Base-by-base conservation (phyloP, 2,888 invertebrate species). In the Diplolepis rosae region DNA sequence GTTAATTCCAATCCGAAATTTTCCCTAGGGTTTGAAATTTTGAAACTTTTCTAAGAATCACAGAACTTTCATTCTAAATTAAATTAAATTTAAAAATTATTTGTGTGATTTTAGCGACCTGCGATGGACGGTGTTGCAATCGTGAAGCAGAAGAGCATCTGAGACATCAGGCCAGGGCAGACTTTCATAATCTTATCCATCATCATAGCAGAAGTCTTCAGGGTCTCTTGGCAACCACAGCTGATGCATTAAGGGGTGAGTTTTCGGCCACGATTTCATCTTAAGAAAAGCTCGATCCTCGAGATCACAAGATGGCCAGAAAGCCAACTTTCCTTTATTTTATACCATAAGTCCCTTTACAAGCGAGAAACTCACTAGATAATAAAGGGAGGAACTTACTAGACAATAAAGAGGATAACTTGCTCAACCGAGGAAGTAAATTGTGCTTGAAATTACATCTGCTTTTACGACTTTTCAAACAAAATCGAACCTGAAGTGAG, bases 161-260 rank as follows among this genome's bases (percentile, higher is more conserved):
- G 73, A 90, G 91, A 75, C 89, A 90, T 56, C 91, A 92, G 76
- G 91, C 93, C 72, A 91, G 92, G 77, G 90, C 90, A 74, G 92
- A 93, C 82, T 94, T 95, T 82, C 93, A 93, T 83, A 91, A 90
- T 75, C 90, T 94, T 82, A 91, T 94, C 76, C 92, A 93, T 76
- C 92, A 93, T 85, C 93, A 94, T 79, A 93, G 94, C 70, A 91
- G 92, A 83, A 93, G 94, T 79, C 91, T 95, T 72, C 93, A 94
- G 79, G 95, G 95, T 79, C 91, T 95, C 72, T 90, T 96, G 78
- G 92, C 93, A 77, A 92, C 93, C 65, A 95, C 95, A 35, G 92
- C 94, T 79, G 91, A 92, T 82, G 92, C 93, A 72, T 90, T 95
- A 82, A 93, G 94, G 92, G 93, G 96, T 95, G 89, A 92, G 92